Percentiles rank a stretch among this genome's conserved stretches.
phyloP scores from a whole-genome alignment of 2,113 vertebrate species.

The Trematocara nigrifrons region DNA sequence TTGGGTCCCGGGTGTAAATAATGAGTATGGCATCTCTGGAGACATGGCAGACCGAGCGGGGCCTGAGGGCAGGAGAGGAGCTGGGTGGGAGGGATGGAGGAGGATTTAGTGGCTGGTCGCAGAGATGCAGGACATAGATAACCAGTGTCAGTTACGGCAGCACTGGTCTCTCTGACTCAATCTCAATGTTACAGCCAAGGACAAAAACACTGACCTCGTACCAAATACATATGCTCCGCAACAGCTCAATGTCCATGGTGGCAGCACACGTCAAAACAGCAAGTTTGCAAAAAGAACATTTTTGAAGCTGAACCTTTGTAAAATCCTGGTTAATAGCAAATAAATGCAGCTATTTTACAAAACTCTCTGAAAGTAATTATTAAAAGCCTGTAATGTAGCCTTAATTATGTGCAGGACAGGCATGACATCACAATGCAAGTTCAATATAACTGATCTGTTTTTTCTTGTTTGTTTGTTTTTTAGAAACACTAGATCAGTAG shows the following conservation, averaged over 20 bases:
- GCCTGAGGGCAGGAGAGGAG: constrained; percentile 10
- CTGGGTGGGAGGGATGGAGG: neutral
- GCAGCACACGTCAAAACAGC: neutral
- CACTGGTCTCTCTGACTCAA: constrained; percentile 3
- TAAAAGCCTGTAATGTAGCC: neutral
- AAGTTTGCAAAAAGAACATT: neutral
- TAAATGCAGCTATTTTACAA: neutral
- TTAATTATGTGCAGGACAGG: neutral
- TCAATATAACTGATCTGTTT: neutral
- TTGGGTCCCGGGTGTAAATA: constrained; percentile 53
- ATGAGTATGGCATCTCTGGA: constrained; percentile 49
- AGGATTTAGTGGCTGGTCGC: neutral
- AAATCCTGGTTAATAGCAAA: neutral
- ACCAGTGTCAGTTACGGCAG: constrained; percentile 53
- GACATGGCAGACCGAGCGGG: neutral
- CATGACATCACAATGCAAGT: neutral
- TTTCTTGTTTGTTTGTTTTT: accelerated
- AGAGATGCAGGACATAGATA: constrained; percentile 49
- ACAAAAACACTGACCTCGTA: constrained; percentile 36
- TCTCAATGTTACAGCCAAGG: constrained; percentile 45
- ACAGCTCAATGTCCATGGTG: neutral
- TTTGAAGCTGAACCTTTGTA: neutral
- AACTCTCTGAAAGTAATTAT: neutral
- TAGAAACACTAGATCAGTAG: neutral
- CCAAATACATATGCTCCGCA: neutral